phyloP scores from a whole-genome alignment of 2,797 vertebrate genomes.

The Chelon labrosus region DNA sequence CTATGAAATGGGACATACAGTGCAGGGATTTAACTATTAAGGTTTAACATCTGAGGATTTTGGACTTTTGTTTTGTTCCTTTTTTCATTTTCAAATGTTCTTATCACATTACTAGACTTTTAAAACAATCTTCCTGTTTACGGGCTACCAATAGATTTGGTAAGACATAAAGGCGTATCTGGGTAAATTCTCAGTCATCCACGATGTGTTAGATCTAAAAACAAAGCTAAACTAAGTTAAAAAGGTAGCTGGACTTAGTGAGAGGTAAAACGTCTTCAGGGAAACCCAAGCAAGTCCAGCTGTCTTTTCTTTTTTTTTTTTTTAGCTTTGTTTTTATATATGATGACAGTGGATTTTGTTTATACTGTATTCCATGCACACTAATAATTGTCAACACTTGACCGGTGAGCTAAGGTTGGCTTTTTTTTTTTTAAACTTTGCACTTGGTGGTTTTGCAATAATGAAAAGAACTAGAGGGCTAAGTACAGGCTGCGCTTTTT shows the following conservation, averaged over 20 bases:
- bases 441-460: conserved; percentile 16
- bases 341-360: conserved; percentile 1
- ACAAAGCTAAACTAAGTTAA: not conserved
- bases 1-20: conserved; percentile 4
- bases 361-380: conserved; percentile 9
- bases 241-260: not conserved
- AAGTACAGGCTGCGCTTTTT: conserved; percentile 7
- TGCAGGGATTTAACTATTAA: not conserved
- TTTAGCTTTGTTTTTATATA: too few species aligned
- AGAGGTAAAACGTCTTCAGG: not conserved
- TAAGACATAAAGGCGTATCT: too few species aligned
- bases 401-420: not conserved
- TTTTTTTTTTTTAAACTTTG: conserved; percentile 10
- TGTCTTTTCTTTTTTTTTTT: too few species aligned
- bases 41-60: not conserved
- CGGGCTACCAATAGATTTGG: too few species aligned
- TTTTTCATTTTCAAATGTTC: not conserved
- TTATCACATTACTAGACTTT: not conserved
- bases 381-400: not conserved
- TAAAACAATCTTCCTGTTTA: too few species aligned
- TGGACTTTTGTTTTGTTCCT: not conserved
- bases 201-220: too few species aligned
- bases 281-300: too few species aligned
- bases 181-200: too few species aligned
- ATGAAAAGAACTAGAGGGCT: conserved; percentile 17